These are phyloP conservation scores for Sylvietta virens DNA, from an alignment of 2,113 vertebrate genomes.

Conservation along the genomic window DNA sequence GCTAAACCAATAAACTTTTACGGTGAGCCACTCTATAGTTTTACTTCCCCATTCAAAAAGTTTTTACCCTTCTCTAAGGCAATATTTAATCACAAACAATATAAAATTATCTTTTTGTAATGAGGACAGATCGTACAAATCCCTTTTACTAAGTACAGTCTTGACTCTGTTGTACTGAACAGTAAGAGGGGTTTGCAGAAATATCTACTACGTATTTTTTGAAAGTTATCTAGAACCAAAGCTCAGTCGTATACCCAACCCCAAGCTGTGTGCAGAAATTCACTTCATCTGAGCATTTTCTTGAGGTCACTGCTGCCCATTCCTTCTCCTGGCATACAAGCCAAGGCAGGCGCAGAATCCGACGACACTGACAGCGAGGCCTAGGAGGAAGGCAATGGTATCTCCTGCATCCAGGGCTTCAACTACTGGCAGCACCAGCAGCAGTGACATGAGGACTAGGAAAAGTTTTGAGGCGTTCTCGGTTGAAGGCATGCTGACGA, in stretches of 20 bases:
- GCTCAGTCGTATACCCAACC: background rate
- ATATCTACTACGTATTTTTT: background rate
- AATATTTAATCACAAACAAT: background rate
- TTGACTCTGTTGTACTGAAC: background rate
- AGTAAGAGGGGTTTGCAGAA: background rate
- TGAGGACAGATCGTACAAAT: background rate
- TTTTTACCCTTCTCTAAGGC: background rate
- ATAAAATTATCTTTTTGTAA: background rate
- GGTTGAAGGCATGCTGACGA: constrained; percentile 74
- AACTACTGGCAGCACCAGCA: constrained; percentile 70
- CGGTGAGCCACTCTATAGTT: background rate
- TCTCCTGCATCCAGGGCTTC: constrained; percentile 89
- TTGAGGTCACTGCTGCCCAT: constrained; percentile 75
- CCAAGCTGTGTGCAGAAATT: background rate
- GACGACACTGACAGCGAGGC: constrained; percentile 73
- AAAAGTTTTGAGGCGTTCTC: background rate
- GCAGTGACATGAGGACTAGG: constrained; percentile 56
- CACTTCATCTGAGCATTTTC: background rate
- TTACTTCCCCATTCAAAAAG: background rate
- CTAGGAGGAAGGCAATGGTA: constrained; percentile 81
- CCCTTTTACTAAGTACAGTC: background rate
- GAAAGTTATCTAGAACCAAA: background rate
- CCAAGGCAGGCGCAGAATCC: constrained; percentile 89
- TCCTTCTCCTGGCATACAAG: constrained; percentile 85
- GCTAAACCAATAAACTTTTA: background rate